These are phyloP conservation scores for Holacanthus passer DNA, from an alignment of 2,113 vertebrate species.

Conservation along the genomic window DNA sequence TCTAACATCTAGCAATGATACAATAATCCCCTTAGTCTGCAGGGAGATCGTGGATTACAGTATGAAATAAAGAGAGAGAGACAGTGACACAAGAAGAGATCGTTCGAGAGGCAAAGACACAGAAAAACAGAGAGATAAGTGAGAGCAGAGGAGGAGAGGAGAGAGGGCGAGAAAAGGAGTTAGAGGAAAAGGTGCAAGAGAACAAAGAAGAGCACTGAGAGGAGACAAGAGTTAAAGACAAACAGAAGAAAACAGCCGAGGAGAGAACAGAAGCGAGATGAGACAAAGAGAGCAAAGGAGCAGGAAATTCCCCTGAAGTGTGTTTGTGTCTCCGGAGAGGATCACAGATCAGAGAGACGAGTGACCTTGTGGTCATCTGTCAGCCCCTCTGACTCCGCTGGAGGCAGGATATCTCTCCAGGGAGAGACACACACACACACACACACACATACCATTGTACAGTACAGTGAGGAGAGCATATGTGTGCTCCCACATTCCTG, in stretches of 20 bases:
- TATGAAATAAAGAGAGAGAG: constrained; percentile 8
- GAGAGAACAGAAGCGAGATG: constrained; percentile 11
- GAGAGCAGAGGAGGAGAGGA: neutral
- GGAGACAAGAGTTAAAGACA: neutral
- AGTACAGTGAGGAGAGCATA: constrained; percentile 26
- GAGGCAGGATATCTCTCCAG: constrained; percentile 58
- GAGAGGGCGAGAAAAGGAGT: constrained; percentile 11
- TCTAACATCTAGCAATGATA: constrained; percentile 41
- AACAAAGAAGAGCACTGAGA: constrained; percentile 2
- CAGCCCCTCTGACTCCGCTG: constrained; percentile 61
- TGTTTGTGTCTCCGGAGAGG: constrained; percentile 60
- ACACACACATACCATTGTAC: constrained; percentile 8
- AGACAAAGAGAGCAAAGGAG: constrained; percentile 30
- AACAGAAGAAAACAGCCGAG: neutral
- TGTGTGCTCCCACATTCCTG: constrained; percentile 25
- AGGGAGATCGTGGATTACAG: constrained; percentile 48
- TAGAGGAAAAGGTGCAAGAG: neutral
- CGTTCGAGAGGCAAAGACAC: neutral
- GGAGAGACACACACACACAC: constrained; percentile 34
- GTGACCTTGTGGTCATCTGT: constrained; percentile 75
- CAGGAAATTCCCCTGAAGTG: constrained; percentile 50
- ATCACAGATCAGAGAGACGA: constrained; percentile 63
- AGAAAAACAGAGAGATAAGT: neutral
- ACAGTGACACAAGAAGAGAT: neutral
- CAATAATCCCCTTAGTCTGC: constrained; percentile 57